These are phyloP conservation scores for Sorex araneus DNA, from an alignment of 2,113 vertebrate species.

Conservation along the genomic window DNA sequence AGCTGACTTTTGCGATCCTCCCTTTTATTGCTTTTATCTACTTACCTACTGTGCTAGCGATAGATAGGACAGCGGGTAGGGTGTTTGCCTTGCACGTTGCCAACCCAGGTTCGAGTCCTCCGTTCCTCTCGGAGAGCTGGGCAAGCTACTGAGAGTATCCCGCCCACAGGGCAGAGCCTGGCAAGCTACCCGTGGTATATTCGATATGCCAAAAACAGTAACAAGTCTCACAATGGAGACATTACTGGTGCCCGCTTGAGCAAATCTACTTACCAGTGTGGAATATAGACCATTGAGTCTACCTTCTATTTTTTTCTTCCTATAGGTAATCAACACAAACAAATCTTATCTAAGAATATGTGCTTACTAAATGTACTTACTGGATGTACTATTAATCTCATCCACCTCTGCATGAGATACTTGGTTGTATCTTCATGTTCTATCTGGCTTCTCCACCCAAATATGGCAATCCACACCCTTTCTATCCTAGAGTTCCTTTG, in stretches of 20 bases:
- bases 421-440: accelerated
- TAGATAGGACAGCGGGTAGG: too few relatives aligned
- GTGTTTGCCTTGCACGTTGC: too few relatives aligned
- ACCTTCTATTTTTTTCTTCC: background rate
- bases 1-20: background rate
- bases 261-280: background rate
- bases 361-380: too few relatives aligned
- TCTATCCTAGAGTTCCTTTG: background rate
- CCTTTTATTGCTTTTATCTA: background rate
- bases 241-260: too few relatives aligned
- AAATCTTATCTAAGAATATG: background rate
- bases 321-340: background rate
- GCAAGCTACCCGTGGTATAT: too few relatives aligned
- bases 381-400: background rate
- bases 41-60: too few relatives aligned
- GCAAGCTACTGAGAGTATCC: too few relatives aligned
- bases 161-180: too few relatives aligned
- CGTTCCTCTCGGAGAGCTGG: too few relatives aligned
- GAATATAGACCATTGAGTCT: background rate
- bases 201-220: too few relatives aligned
- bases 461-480: background rate
- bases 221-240: too few relatives aligned
- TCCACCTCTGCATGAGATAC: background rate
- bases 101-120: too few relatives aligned
- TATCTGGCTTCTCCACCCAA: background rate